Evolutionary conservation across 2,797 vertebrate species (phyloP), one percentile per base, ranked within the genome.

Genomic region (Sebastes goodei): DNA sequence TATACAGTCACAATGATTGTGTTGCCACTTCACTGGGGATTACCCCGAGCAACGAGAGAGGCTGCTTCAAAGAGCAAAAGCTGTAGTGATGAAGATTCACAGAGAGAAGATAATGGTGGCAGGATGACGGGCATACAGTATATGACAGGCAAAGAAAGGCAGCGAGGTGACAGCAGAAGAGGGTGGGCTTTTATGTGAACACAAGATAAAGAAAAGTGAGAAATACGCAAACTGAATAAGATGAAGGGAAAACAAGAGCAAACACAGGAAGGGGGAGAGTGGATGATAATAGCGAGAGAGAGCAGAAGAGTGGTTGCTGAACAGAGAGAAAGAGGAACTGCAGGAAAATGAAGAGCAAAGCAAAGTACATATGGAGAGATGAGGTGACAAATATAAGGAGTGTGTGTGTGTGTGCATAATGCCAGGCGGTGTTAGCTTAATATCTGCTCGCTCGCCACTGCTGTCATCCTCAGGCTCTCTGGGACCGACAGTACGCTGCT

Each of bases 91-190:
- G 65, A 69, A 76, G 69, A 86, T 63, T 62, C 74, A 42, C 67
- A 72, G 33, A 52, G 57, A 52, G 78, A 53, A 76, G 74, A 78
- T 71, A 67, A 78, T 53, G 70, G 38, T 25, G 74, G 72, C 64
- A 71, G 63, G 80, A 90, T 76, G 76, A 80, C 74, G 82, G 79
- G 75, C 52, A 80, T 30, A 73, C 59, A 73, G 59, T 33, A 60
- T 32, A 63, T 76, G 82, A 82, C 77, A 65, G 71, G 81, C 27
- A 84, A 23, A 80, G 71, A 81, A 83, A 83, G 38, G 49, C 71
- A 78, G 68, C 72, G 68, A 70, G 68, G 72, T 74, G 80, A 77
- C 64, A 66, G 68, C 66, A 73, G 30, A 67, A 61, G 72, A 82
- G 62, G 60, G 77, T 20, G 66, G 79, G 69, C 71, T 86, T 75